A percentile compares a stretch with the other conserved stretches of the same genome.
phyloP scores from a whole-genome alignment of 2,888 invertebrate species.

The Drosophila paramelanica region DNA sequence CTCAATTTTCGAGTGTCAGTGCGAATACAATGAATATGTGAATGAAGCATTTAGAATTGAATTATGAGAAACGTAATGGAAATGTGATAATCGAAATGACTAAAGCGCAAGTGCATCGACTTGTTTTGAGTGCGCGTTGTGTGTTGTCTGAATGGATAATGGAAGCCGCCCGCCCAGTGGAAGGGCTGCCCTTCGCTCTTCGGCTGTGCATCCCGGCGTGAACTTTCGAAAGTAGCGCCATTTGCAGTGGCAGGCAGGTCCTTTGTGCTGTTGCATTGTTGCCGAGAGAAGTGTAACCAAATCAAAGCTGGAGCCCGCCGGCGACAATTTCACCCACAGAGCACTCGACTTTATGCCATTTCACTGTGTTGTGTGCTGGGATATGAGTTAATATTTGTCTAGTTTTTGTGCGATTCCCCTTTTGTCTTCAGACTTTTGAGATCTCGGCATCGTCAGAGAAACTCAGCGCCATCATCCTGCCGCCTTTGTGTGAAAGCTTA shows the following conservation, averaged over 20 bases:
- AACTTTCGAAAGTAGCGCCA: constrained; percentile 37
- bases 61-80: not conserved
- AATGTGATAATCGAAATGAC: not conserved
- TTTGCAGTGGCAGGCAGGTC: constrained; percentile 36
- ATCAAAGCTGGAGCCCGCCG: constrained; percentile 14
- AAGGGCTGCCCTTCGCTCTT: constrained; percentile 10
- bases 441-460: constrained; percentile 32
- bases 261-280: constrained; percentile 37
- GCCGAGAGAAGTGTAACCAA: constrained; percentile 6
- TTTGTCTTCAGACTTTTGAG: constrained; percentile 65
- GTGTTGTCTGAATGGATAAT: constrained; percentile 7
- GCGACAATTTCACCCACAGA: constrained; percentile 2
- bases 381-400: constrained; percentile 75
- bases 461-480: constrained; percentile 38
- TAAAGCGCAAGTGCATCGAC: constrained; percentile 4
- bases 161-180: constrained; percentile 8
- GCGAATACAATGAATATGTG: not conserved
- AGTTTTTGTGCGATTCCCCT: constrained; percentile 69
- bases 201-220: constrained; percentile 28
- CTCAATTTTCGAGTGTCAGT: not conserved
- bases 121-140: constrained; percentile 1
- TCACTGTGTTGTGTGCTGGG: constrained; percentile 25
- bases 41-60: not conserved
- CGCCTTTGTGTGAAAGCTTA: constrained; percentile 45
- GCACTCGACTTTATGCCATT: constrained; percentile 7